phyloP scores from a whole-genome alignment of 92 coral and sea anemone genomes.

The Palythoa grandiflora region DNA sequence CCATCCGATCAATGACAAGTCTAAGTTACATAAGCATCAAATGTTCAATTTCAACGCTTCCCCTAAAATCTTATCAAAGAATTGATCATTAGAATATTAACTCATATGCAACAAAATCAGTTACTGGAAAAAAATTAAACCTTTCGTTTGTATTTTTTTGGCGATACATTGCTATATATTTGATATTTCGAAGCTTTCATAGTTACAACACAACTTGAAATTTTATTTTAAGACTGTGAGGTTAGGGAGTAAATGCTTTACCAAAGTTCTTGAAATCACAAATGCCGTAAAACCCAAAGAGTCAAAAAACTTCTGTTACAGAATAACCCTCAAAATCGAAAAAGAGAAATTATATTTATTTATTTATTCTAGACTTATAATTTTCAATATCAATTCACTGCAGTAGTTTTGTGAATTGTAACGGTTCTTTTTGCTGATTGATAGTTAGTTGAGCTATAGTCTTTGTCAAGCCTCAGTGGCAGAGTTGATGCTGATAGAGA shows the following conservation, averaged over 20 bases:
- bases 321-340: not conserved
- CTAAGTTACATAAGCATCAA: no score
- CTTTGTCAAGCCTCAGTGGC: conserved; percentile 89
- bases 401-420: conserved; percentile 83
- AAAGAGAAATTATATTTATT: not conserved
- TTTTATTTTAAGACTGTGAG: not conserved
- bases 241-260: not conserved
- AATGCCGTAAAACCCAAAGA: not conserved
- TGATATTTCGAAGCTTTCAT: not conserved
- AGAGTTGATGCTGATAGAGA: conserved; percentile 91
- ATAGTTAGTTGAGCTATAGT: conserved; percentile 80
- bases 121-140: no score
- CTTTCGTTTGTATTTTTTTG: no score
- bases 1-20: no score
- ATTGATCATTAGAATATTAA: no score
- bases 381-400: conserved; percentile 55
- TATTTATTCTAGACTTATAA: no score
- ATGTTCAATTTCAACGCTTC: no score
- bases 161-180: no score
- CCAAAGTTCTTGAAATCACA: conserved; percentile 2
- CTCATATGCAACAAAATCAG: no score
- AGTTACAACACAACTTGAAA: not conserved
- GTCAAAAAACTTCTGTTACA: no score
- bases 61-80: no score
- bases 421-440: conserved; percentile 84